A percentile compares a stretch with the other conserved stretches of the same genome.
phyloP scores from a whole-genome alignment of 1,140 invertebrate species.

The Zaprionus tsacasi region DNA sequence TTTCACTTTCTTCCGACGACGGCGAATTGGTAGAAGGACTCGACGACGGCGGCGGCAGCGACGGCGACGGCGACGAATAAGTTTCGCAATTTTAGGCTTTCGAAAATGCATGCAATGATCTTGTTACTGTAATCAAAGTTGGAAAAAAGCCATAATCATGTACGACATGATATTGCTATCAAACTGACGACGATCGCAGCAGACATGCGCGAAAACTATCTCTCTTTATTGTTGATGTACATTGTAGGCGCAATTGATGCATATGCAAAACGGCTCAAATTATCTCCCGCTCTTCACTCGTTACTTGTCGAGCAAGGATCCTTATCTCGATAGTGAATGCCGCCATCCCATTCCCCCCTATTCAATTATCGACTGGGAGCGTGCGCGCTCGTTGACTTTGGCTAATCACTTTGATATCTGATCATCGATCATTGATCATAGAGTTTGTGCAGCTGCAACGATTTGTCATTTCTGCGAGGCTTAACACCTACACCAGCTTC shows the following conservation, averaged over 20 bases:
- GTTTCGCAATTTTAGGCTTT: constrained; percentile 69
- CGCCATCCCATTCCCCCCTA: not conserved
- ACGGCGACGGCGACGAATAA: constrained; percentile 15
- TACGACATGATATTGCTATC: constrained; percentile 49
- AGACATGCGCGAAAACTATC: constrained; percentile 36
- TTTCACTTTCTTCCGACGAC: constrained; percentile 65
- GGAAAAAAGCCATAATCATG: constrained; percentile 67
- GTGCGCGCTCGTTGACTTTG: constrained; percentile 7
- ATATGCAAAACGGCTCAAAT: constrained; percentile 6
- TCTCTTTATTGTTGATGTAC: constrained; percentile 16
- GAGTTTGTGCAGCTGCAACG: not conserved
- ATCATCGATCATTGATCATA: constrained; percentile 1
- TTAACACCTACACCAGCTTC: constrained; percentile 2
- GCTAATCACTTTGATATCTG: constrained; percentile 7
- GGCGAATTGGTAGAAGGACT: constrained; percentile 62
- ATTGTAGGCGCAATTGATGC: not conserved
- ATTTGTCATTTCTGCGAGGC: not conserved
- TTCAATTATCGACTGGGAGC: not conserved
- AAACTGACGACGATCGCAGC: constrained; percentile 27
- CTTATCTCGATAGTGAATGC: constrained; percentile 2
- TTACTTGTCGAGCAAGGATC: constrained; percentile 9
- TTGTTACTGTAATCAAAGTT: constrained; percentile 74
- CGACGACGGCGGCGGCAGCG: constrained; percentile 18
- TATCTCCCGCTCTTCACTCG: not conserved
- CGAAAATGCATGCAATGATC: constrained; percentile 76